Evolutionary conservation across 2,113 vertebrate genomes (phyloP).

Genomic region (Oreochromis niloticus): DNA sequence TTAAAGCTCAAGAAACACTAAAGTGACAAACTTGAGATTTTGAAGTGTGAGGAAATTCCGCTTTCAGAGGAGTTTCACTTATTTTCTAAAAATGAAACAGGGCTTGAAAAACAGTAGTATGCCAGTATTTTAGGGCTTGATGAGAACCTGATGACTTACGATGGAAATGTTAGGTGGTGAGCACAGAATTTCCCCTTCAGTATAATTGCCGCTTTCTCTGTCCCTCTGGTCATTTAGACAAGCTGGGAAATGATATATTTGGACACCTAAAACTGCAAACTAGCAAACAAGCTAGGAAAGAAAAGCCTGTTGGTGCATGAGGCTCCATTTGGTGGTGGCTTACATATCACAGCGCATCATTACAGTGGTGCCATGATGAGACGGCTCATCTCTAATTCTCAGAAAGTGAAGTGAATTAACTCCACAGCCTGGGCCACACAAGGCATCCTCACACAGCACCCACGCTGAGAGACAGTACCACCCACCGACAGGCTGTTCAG

Average conservation of each 20-base stretch:
- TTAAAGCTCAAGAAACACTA: accelerated
- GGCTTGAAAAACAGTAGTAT: not conserved
- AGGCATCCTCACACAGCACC: not conserved
- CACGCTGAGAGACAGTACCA: not conserved
- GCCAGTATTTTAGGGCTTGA: not conserved
- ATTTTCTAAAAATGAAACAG: not conserved
- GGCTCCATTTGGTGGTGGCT: not conserved
- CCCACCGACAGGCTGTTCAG: slow-evolving; percentile 5
- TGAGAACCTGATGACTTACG: not conserved
- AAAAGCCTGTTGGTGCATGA: not conserved
- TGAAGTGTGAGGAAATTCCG: not conserved
- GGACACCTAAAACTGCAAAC: not conserved
- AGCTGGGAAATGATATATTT: not conserved
- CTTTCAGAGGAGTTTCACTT: not conserved
- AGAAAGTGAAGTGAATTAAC: not conserved
- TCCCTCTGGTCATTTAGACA: not conserved
- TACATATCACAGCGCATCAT: not conserved
- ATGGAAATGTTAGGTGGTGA: not conserved
- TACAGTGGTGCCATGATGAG: not conserved
- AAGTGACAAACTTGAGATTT: not conserved
- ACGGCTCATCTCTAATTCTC: slow-evolving; percentile 3
- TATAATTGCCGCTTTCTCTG: not conserved
- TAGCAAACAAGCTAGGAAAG: not conserved
- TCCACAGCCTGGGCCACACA: not conserved
- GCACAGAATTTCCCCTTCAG: not conserved